Percentiles rank a stretch among this genome's conserved stretches.
These are phyloP conservation scores for Halictus quadricinctus DNA, from an alignment of 2,888 invertebrate species.

Conservation along the genomic window DNA sequence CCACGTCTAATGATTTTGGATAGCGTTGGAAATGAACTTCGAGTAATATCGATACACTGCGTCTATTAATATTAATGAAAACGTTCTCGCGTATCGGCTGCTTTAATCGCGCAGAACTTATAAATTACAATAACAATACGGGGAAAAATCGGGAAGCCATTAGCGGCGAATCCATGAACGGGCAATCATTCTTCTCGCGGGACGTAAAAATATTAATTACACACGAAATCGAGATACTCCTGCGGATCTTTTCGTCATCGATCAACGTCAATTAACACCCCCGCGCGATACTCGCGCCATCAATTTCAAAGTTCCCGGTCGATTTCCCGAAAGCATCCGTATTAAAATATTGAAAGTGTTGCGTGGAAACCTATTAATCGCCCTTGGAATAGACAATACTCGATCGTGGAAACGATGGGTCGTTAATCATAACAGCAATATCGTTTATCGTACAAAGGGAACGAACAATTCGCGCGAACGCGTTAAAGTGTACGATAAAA, in stretches of 20 bases:
- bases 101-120: background rate
- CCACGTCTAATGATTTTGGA: background rate
- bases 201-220: slow-evolving; percentile 37
- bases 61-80: background rate
- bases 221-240: slow-evolving; percentile 24
- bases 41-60: background rate
- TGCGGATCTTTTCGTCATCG: slow-evolving; percentile 24
- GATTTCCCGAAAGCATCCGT: background rate
- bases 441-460: background rate
- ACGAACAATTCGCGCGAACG: background rate
- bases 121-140: slow-evolving; percentile 34
- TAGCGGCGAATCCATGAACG: slow-evolving; percentile 39
- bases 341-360: slow-evolving; percentile 17
- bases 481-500: background rate
- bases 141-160: slow-evolving; percentile 32
- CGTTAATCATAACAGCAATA: background rate
- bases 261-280: slow-evolving; percentile 43
- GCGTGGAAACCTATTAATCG: background rate
- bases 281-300: background rate
- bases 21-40: background rate
- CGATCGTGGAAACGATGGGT: background rate
- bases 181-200: slow-evolving; percentile 32
- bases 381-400: slow-evolving; percentile 2
- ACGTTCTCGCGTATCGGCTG: background rate
- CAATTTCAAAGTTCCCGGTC: slow-evolving; percentile 6